Conservation (phyloP, 1,140 invertebrate genomes). For the Bombus haemorrhoidalis region DNA sequence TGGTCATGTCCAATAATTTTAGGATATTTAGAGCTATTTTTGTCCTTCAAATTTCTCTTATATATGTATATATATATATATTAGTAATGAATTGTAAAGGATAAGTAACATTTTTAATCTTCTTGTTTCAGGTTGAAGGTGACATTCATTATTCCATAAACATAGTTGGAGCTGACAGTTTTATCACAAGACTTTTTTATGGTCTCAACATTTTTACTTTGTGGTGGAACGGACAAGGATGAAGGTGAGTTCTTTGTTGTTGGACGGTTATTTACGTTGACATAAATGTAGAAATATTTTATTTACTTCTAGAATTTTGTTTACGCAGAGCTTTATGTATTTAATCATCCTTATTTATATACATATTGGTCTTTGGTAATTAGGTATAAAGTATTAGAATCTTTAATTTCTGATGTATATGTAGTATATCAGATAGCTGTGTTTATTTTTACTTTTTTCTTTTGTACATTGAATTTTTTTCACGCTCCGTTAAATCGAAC, state of each 20-base stretch:
- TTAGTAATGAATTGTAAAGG: neutral
- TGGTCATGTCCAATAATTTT: neutral
- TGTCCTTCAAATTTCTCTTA: neutral
- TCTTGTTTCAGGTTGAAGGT: neutral
- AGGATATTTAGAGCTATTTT: neutral
- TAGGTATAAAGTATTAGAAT: neutral
- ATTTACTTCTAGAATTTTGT: neutral
- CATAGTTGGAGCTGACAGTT: neutral
- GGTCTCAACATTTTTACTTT: conserved; percentile 14
- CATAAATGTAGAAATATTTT: neutral
- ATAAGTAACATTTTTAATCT: neutral
- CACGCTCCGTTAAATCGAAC: conserved; percentile 38
- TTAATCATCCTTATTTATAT: neutral
- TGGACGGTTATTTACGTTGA: no score
- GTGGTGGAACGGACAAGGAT: neutral
- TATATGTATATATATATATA: neutral
- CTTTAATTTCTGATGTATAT: neutral
- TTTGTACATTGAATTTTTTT: neutral
- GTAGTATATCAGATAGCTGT: neutral
- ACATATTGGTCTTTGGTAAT: neutral
- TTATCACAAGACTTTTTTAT: neutral
- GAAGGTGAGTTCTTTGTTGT: neutral
- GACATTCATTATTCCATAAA: no score
- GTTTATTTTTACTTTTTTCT: neutral
- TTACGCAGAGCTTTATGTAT: neutral